These are phyloP conservation scores for Orchestia grillus DNA, from an alignment of 1,140 invertebrate genomes.

Conservation along the genomic window DNA sequence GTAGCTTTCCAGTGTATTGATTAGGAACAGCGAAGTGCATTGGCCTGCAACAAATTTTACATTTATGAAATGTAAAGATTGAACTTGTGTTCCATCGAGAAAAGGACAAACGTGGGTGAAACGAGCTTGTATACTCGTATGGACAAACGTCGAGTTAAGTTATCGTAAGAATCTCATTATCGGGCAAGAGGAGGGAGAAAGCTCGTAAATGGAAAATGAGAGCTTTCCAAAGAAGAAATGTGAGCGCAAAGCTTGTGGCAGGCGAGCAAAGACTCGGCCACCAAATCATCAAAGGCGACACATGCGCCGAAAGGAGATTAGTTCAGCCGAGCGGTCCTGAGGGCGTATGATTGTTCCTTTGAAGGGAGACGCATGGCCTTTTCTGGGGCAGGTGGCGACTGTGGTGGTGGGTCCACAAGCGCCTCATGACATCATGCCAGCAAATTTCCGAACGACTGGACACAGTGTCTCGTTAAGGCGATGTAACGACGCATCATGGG, in stretches of 20 bases:
- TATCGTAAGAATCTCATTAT: background rate
- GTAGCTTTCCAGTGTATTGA: background rate
- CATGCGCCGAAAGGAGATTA: constrained; percentile 32
- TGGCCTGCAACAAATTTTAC: background rate
- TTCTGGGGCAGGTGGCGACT: background rate
- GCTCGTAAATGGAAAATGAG: background rate
- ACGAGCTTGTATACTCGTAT: background rate
- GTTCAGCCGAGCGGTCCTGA: constrained; percentile 35
- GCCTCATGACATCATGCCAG: constrained; percentile 4
- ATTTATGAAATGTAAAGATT: background rate
- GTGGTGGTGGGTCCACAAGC: background rate
- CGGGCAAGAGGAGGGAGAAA: background rate
- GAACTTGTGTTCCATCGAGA: background rate
- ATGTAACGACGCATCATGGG: background rate
- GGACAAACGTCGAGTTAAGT: background rate
- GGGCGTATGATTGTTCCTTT: constrained; percentile 54
- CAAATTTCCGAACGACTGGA: constrained; percentile 37
- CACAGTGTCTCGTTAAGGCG: constrained; percentile 27
- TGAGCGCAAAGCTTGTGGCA: background rate
- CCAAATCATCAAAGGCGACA: constrained; percentile 49
- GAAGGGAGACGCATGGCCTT: background rate
- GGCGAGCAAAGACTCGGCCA: background rate
- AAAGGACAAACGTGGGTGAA: background rate
- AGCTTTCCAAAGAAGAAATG: background rate
- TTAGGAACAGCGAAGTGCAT: background rate